Evolutionary conservation across 2,113 vertebrate genomes (phyloP).

Genomic region (Ammodytes marinus): DNA sequence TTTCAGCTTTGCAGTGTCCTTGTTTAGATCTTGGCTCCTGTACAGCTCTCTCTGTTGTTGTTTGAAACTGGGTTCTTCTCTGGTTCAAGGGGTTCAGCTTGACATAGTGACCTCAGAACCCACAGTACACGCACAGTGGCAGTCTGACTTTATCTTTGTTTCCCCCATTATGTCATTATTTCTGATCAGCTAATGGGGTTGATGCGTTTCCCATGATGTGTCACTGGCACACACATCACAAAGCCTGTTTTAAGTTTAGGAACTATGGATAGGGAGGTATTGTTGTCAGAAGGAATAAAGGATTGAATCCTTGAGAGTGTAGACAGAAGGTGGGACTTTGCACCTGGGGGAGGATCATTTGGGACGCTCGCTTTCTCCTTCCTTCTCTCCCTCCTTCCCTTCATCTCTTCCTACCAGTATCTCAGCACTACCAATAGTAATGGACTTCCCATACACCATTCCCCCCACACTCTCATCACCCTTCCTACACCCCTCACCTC

Average conservation of each 20-base stretch:
- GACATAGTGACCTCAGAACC: constrained; percentile 50
- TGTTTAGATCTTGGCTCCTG: constrained; percentile 68
- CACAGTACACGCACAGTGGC: neutral
- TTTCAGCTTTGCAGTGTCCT: constrained; percentile 68
- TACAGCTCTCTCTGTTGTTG: constrained; percentile 53
- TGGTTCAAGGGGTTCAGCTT: constrained; percentile 64
- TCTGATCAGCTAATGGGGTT: constrained; percentile 29
- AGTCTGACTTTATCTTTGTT: constrained; percentile 15
- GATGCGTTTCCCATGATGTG: constrained; percentile 44
- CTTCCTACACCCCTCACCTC: constrained; percentile 68
- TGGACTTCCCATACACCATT: constrained; percentile 74
- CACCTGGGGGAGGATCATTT: constrained; percentile 50
- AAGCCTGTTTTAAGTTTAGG: constrained; percentile 4
- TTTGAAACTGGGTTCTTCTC: constrained; percentile 38
- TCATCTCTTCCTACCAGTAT: constrained; percentile 52
- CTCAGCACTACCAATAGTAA: constrained; percentile 59
- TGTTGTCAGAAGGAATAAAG: constrained; percentile 59
- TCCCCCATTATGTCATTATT: constrained; percentile 16
- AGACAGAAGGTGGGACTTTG: constrained; percentile 44
- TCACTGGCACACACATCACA: neutral
- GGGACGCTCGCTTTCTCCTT: constrained; percentile 49
- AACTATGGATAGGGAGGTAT: constrained; percentile 24
- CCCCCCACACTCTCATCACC: constrained; percentile 28
- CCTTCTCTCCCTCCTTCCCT: constrained; percentile 42
- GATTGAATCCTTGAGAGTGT: constrained; percentile 24